Percentiles rank a stretch among this genome's conserved stretches.
Conservation (phyloP, 2,888 invertebrate species). For the Diarsia dahlii region DNA sequence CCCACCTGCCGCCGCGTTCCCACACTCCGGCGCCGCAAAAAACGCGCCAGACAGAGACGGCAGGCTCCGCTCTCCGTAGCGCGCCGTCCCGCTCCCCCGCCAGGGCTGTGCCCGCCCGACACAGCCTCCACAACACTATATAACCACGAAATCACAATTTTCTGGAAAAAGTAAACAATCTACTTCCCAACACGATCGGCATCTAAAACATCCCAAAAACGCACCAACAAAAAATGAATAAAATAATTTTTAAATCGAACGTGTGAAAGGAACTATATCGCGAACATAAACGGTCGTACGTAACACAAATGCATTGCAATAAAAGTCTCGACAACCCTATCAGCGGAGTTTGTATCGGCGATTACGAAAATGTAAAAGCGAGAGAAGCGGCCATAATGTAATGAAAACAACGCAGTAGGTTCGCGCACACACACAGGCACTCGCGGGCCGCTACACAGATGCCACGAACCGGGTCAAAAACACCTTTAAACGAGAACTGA, state of each 20-base stretch:
- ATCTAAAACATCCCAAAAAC: constrained; percentile 51
- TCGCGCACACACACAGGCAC: constrained; percentile 80
- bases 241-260: constrained; percentile 52
- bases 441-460: constrained; percentile 73
- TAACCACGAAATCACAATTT: constrained; percentile 84
- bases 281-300: constrained; percentile 62
- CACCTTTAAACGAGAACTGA: constrained; percentile 88
- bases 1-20: constrained; percentile 90
- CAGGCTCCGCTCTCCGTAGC: constrained; percentile 73
- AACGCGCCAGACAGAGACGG: constrained; percentile 85
- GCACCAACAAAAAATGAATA: constrained; percentile 48
- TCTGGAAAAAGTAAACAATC: constrained; percentile 81
- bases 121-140: constrained; percentile 78
- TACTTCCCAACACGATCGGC: constrained; percentile 67
- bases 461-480: constrained; percentile 89
- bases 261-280: constrained; percentile 68
- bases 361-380: constrained; percentile 89
- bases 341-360: constrained; percentile 83
- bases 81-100: constrained; percentile 81
- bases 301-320: constrained; percentile 71
- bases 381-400: constrained; percentile 88
- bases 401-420: constrained; percentile 86
- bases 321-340: constrained; percentile 82
- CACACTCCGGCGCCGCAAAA: constrained; percentile 91
- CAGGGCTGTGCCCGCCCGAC: constrained; percentile 80